These are phyloP conservation scores for Leptoclinus maculatus DNA, from an alignment of 2,797 vertebrate species.

Conservation along the genomic window DNA sequence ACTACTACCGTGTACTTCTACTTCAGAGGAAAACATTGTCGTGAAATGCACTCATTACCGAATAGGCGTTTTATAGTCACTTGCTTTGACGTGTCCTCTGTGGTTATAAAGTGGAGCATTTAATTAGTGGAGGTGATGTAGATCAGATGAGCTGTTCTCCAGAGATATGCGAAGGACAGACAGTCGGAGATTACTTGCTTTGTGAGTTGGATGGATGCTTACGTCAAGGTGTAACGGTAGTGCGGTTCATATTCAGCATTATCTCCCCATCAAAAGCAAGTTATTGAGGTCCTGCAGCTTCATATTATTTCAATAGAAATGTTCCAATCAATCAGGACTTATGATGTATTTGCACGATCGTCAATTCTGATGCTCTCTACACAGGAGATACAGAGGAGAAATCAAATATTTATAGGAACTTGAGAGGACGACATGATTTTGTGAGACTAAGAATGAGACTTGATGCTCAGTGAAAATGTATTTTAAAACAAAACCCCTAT, in stretches of 20 bases:
- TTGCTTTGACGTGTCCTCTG: neutral
- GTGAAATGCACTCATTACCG: neutral
- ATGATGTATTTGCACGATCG: neutral
- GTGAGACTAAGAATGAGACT: neutral
- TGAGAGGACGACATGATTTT: constrained; percentile 6
- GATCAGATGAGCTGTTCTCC: neutral
- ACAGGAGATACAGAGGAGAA: neutral
- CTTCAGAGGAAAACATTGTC: neutral
- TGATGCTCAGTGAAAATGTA: constrained; percentile 3
- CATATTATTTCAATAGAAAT: neutral
- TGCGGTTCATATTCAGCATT: neutral
- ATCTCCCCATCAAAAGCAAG: constrained; percentile 1
- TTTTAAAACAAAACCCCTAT: neutral
- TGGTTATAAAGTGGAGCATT: neutral
- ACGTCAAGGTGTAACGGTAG: neutral
- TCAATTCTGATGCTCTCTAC: neutral
- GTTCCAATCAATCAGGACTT: neutral
- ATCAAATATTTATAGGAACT: constrained; percentile 10
- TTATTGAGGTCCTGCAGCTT: neutral
- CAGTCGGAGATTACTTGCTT: neutral
- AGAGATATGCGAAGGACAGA: neutral
- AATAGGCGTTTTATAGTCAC: neutral
- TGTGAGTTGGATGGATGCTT: neutral
- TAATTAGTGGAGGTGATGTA: neutral
- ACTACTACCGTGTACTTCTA: neutral